phyloP scores from a whole-genome alignment of 2,797 vertebrate genomes.

The Enoplosus armatus region DNA sequence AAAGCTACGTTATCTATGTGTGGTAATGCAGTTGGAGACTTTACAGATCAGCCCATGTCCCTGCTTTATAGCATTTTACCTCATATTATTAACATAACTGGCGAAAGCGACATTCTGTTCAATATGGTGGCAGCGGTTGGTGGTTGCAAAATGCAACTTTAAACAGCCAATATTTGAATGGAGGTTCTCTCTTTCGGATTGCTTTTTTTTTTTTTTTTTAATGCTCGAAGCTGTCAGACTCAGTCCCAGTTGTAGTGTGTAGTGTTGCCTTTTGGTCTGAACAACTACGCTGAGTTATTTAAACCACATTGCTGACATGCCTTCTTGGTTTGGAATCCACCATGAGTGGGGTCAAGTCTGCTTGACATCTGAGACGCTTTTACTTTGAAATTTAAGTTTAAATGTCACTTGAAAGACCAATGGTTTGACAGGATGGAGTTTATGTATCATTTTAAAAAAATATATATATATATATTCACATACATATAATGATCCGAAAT shows the following conservation, averaged over 20 bases:
- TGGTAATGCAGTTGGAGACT: neutral
- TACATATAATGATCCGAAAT: neutral
- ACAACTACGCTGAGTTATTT: neutral
- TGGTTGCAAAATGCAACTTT: neutral
- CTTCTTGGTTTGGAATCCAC: neutral
- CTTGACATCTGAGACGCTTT: neutral
- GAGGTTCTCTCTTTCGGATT: neutral
- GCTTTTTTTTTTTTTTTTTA: neutral
- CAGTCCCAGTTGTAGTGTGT: no score
- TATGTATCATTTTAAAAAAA: no score
- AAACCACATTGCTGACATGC: conserved; percentile 1
- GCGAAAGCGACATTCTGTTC: neutral
- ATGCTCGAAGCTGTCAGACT: neutral
- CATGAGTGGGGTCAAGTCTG: neutral
- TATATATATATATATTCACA: neutral
- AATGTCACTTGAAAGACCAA: neutral
- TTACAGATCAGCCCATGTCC: neutral
- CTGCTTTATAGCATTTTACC: neutral
- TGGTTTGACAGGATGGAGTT: no score
- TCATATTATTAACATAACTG: neutral
- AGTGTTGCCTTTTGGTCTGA: neutral
- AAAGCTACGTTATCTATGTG: neutral
- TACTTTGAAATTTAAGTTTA: conserved; percentile 8
- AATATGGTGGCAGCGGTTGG: neutral
- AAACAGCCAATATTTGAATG: neutral